These are phyloP conservation scores for Falco novaeseelandiae DNA, from an alignment of 2,797 vertebrate genomes.

Conservation along the genomic window DNA sequence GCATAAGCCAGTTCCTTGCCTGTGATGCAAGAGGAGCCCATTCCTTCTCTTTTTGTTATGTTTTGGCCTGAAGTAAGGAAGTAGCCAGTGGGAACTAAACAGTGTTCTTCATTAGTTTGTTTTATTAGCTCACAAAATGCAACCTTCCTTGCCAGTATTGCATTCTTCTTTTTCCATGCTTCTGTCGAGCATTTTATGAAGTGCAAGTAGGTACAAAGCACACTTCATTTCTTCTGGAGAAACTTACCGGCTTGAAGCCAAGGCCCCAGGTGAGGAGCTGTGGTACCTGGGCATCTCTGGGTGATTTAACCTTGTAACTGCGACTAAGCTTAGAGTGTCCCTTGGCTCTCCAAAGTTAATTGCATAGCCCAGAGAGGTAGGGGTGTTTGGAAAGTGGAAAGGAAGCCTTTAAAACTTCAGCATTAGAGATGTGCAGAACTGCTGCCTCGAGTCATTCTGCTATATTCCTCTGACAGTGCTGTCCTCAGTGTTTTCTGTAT, in stretches of 20 bases:
- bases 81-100: background rate
- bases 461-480: background rate
- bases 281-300: background rate
- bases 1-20: background rate
- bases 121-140: conserved; percentile 2
- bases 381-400: background rate
- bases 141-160: background rate
- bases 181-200: background rate
- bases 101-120: background rate
- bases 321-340: background rate
- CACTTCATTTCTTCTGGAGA: background rate
- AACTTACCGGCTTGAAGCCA: background rate
- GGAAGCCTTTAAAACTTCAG: background rate
- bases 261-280: background rate
- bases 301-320: background rate
- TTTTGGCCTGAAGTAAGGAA: background rate
- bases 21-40: background rate
- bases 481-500: background rate
- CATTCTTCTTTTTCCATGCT: background rate
- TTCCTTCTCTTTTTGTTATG: background rate
- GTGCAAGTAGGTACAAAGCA: background rate
- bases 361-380: background rate
- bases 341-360: background rate
- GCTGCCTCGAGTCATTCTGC: background rate
- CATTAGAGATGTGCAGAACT: background rate